These are phyloP conservation scores for Ectemnius lituratus DNA, from an alignment of 2,888 invertebrate genomes.

Conservation along the genomic window DNA sequence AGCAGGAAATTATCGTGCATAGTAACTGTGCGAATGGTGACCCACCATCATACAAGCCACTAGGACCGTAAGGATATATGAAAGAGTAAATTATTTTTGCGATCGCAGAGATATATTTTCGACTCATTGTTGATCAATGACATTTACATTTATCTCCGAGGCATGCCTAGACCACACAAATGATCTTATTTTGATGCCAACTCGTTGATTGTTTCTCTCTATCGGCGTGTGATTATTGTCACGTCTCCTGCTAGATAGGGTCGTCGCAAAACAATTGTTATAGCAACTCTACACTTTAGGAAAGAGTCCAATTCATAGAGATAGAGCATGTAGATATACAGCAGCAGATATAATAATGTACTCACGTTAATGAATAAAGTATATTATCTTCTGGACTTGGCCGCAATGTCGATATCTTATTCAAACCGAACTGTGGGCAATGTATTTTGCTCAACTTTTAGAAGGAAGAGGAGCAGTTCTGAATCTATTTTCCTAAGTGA, in stretches of 20 bases:
- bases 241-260: conserved; percentile 31
- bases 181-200: conserved; percentile 52
- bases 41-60: conserved; percentile 29
- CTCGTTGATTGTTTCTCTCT: conserved; percentile 37
- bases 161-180: conserved; percentile 59
- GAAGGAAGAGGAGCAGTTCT: no score
- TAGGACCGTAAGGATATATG: conserved; percentile 43
- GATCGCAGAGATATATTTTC: conserved; percentile 70
- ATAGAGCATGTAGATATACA: not conserved
- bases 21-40: conserved; percentile 35
- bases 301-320: no score
- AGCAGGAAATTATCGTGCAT: conserved; percentile 33
- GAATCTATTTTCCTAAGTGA: no score
- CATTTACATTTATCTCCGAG: conserved; percentile 61
- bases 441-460: no score
- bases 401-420: conserved; percentile 25
- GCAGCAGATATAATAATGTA: conserved; percentile 53
- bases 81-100: conserved; percentile 54
- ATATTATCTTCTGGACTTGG: conserved; percentile 63
- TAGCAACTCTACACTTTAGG: no score
- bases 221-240: conserved; percentile 16
- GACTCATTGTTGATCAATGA: conserved; percentile 75
- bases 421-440: not conserved
- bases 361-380: conserved; percentile 71
- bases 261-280: no score